Evolutionary conservation across 2,888 invertebrate genomes (phyloP).

Genomic region (Microctonus brassicae): DNA sequence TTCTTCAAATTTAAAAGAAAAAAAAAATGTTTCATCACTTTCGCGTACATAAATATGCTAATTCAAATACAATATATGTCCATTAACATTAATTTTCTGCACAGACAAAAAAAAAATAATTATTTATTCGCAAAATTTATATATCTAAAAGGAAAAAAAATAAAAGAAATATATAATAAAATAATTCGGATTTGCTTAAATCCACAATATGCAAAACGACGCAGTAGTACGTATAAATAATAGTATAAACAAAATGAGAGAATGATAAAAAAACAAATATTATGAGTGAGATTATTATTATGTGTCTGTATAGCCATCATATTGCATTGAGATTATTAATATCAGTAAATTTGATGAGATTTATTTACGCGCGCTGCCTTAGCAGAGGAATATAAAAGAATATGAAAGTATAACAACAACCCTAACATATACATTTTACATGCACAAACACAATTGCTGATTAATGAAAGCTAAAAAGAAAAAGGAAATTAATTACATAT

Average conservation of each 20-base stretch:
- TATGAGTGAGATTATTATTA: neutral
- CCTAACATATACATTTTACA: neutral
- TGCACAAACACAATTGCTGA: neutral
- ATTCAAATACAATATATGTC: neutral
- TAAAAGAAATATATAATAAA: neutral
- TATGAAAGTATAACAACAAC: neutral
- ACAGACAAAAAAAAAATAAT: neutral
- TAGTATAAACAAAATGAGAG: neutral
- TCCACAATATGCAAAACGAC: neutral
- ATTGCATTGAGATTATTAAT: constrained; percentile 19
- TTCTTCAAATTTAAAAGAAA: constrained; percentile 32
- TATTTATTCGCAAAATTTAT: neutral
- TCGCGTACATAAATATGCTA: neutral
- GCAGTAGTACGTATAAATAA: neutral
- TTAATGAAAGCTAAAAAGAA: too few relatives aligned
- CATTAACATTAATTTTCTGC: neutral
- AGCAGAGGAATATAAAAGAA: neutral
- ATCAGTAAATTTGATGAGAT: constrained; percentile 15
- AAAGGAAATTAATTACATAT: neutral
- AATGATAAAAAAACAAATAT: neutral
- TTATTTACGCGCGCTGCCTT: constrained; percentile 15
- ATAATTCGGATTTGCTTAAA: neutral
- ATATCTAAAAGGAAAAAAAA: neutral
- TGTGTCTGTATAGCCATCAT: neutral
- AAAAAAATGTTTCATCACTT: constrained; percentile 17